phyloP scores from a whole-genome alignment of 2,888 invertebrate genomes.

The Bursaphelenchus okinawaensis region DNA sequence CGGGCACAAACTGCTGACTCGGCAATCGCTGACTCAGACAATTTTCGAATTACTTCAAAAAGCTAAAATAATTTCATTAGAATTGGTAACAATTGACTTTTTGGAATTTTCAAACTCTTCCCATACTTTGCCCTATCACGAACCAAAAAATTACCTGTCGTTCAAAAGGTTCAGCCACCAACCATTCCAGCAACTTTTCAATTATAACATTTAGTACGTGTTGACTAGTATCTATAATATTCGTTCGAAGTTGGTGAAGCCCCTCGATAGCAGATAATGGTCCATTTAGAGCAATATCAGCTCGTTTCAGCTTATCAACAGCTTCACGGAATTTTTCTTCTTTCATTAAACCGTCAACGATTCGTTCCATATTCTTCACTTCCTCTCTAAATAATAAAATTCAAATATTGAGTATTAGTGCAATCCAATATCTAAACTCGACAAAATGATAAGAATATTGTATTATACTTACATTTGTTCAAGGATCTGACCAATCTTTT shows the following conservation, averaged over 20 bases:
- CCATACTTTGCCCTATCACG: too few species aligned
- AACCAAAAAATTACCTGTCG: constrained; percentile 21
- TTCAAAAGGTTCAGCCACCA: constrained; percentile 52
- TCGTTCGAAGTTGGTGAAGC: constrained; percentile 39
- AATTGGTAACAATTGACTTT: neutral
- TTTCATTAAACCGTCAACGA: constrained; percentile 23
- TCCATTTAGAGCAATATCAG: constrained; percentile 40
- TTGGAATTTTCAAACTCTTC: neutral
- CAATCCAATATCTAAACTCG: too few species aligned
- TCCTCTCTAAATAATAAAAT: constrained; percentile 25
- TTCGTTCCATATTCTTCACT: constrained; percentile 34
- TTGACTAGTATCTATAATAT: constrained; percentile 26
- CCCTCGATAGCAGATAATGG: constrained; percentile 43
- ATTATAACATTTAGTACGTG: constrained; percentile 34
- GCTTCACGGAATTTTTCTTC: constrained; percentile 27
- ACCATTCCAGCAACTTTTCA: constrained; percentile 36
- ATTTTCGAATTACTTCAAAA: constrained; percentile 18
- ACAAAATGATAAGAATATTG: too few species aligned
- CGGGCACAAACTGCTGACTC: constrained; percentile 27
- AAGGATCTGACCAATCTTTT: constrained; percentile 44
- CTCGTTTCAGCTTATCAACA: constrained; percentile 28
- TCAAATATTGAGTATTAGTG: constrained; percentile 2
- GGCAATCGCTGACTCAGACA: constrained; percentile 14
- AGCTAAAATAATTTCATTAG: constrained; percentile 4
- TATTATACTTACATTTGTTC: constrained; percentile 44